Evolutionary conservation across 2,888 invertebrate genomes (phyloP), one percentile per base, ranked within the genome.

Genomic region (Galerucella nymphaeae): DNA sequence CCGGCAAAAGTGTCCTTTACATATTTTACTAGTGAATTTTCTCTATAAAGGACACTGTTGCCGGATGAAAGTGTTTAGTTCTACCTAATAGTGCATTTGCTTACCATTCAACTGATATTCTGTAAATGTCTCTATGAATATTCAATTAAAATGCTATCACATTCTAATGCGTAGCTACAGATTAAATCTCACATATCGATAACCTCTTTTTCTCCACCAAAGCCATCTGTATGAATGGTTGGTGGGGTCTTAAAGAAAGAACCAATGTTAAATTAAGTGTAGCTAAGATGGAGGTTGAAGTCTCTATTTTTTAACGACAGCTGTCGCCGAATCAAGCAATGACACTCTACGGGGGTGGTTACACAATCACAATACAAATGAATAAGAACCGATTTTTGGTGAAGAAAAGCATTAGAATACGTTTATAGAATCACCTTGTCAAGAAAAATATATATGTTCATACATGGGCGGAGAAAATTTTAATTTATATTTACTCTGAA

Each of bases 261-360:
- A 80, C 82, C 83, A 81, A 81, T 80, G 87, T 87, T 86, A 87
- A 87, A 87, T 87, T 87, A 87, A 86, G 85, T 87, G 86, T 86
- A 86, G 85, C 86, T 86, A 87, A 87, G 86, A 82, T 83, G 84
- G 84, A 85, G 86, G 86, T 85, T 86, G 85, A 86, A 86, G 86
- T 85, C 86, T 87, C 86, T 83, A 86, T 86, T 86, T 87, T 87
- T 87, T 86, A 84, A 81, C 81, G 77, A 82, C 85, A 86, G 86
- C 86, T 86, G 86, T 84, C 84, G 82, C 80, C 79, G 75, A 77
- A 76, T 75, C 73, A 75, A 79, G 82, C 83, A 83, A 82, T 84
- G 85, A 86, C 86, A 85, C 83, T 84, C 83, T 81, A 85, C 82
- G 87, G 85, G 86, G 87, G 87, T 87, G 87, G 86, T 85, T 86